Evolutionary conservation across 2,797 vertebrate species (phyloP).

Genomic region (Coregonus suidteri): DNA sequence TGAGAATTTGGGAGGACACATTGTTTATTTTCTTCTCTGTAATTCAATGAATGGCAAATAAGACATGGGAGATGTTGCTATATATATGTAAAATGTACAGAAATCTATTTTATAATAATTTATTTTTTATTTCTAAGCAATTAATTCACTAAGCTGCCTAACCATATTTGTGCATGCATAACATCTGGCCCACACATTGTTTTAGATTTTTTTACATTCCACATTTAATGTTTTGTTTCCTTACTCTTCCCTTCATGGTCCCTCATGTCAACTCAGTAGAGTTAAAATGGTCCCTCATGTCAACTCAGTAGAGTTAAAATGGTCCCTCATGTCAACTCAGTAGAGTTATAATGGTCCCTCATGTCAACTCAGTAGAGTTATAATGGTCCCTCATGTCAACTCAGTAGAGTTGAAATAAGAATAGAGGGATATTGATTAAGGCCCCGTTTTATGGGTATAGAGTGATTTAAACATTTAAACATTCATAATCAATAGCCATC

Average conservation of each 20-base stretch:
- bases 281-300: background rate
- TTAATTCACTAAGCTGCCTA: conserved; percentile 99
- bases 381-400: conserved; percentile 11
- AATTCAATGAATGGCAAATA: conserved; percentile 64
- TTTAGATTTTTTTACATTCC: conserved; percentile 71
- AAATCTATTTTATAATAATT: conserved; percentile 99
- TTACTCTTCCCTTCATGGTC: conserved; percentile 35
- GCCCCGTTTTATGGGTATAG: conserved; percentile 86
- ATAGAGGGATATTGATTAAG: conserved; percentile 58
- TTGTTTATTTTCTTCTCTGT: conserved; percentile 55
- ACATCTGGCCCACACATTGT: conserved; percentile 73
- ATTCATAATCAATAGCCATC: too few relatives aligned
- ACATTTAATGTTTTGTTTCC: conserved; percentile 53
- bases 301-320: too few relatives aligned
- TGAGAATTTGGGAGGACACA: conserved; percentile 40
- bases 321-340: too few relatives aligned
- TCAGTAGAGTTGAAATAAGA: background rate
- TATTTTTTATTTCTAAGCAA: conserved; percentile 96
- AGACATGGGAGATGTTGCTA: conserved; percentile 76
- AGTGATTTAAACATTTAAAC: conserved; percentile 30
- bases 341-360: conserved; percentile 32
- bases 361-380: conserved; percentile 30
- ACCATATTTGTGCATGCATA: conserved; percentile 86
- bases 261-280: too few relatives aligned
- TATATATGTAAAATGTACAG: conserved; percentile 95